A percentile compares a stretch with the other conserved stretches of the same genome.
These are phyloP conservation scores for Pseudococcus jackbeardsleyi DNA, from an alignment of 2,888 invertebrate genomes.

Conservation along the genomic window DNA sequence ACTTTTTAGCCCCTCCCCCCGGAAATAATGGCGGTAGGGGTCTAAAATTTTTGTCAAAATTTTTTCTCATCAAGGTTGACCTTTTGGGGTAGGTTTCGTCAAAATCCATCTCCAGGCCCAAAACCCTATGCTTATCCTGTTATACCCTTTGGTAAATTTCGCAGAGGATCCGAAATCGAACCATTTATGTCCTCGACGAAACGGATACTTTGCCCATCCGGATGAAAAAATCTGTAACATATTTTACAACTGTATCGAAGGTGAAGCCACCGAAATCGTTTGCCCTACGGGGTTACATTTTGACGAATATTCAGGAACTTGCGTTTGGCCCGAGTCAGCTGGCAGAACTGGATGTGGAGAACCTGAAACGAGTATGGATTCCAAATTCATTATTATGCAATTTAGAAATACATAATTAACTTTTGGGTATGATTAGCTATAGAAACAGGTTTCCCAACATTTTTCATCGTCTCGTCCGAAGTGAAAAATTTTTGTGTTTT, in stretches of 20 bases:
- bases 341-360: constrained; percentile 81
- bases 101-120: too few species aligned
- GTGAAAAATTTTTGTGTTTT: neutral
- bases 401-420: constrained; percentile 12
- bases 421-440: neutral
- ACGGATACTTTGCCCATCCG: constrained; percentile 93
- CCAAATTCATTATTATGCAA: constrained; percentile 33
- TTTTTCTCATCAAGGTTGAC: too few species aligned
- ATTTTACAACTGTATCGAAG: constrained; percentile 92
- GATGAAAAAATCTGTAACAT: constrained; percentile 84
- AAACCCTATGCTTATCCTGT: too few species aligned
- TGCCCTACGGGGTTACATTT: constrained; percentile 92
- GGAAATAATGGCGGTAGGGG: too few species aligned
- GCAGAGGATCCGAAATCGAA: constrained; percentile 83
- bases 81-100: too few species aligned
- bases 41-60: too few species aligned
- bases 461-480: neutral
- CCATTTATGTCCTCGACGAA: constrained; percentile 83
- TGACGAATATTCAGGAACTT: constrained; percentile 89
- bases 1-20: too few species aligned
- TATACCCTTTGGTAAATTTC: too few species aligned
- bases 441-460: neutral
- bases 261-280: constrained; percentile 82
- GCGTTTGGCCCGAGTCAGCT: constrained; percentile 89
- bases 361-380: constrained; percentile 69